Percentiles rank a stretch among this genome's conserved stretches.
Evolutionary conservation across 2,113 vertebrate species (phyloP).

Genomic region (Spea bombifrons): DNA sequence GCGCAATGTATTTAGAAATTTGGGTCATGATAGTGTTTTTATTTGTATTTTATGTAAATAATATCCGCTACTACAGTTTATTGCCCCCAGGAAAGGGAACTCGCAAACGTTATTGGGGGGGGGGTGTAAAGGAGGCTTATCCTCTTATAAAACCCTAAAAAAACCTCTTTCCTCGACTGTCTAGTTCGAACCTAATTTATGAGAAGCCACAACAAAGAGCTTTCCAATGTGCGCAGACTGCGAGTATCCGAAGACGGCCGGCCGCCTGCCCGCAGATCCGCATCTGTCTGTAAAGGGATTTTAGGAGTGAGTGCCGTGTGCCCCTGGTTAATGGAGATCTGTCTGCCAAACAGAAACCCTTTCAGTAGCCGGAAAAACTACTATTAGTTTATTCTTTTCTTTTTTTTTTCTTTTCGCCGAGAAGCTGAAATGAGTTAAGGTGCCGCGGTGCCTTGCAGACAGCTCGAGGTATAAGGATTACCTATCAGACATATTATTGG

Average conservation of each 20-base stretch:
- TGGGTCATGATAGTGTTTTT: too few relatives aligned
- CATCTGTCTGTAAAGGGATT: constrained; percentile 38
- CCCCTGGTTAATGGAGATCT: constrained; percentile 41
- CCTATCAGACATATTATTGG: constrained; percentile 35
- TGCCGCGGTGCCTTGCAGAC: constrained; percentile 39
- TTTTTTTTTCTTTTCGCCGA: constrained; percentile 35
- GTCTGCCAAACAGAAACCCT: constrained; percentile 44
- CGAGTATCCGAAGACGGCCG: constrained; percentile 25
- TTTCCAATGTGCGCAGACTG: constrained; percentile 11
- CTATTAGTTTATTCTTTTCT: constrained; percentile 29
- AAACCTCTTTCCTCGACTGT: background rate
- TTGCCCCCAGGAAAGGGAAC: too few relatives aligned
- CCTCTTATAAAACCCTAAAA: too few relatives aligned
- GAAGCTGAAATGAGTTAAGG: constrained; percentile 44
- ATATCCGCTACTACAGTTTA: too few relatives aligned
- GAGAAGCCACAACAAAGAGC: constrained; percentile 2
- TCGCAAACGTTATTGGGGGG: too few relatives aligned
- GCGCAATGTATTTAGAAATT: too few relatives aligned
- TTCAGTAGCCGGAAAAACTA: constrained; percentile 33
- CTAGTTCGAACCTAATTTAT: background rate
- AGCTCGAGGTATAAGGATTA: constrained; percentile 45
- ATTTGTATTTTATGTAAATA: too few relatives aligned
- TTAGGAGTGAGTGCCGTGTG: constrained; percentile 18
- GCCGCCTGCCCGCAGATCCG: constrained; percentile 27
- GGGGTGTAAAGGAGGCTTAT: too few relatives aligned